These are phyloP conservation scores for Diaphora mendica DNA, from an alignment of 2,888 invertebrate species.

Conservation along the genomic window DNA sequence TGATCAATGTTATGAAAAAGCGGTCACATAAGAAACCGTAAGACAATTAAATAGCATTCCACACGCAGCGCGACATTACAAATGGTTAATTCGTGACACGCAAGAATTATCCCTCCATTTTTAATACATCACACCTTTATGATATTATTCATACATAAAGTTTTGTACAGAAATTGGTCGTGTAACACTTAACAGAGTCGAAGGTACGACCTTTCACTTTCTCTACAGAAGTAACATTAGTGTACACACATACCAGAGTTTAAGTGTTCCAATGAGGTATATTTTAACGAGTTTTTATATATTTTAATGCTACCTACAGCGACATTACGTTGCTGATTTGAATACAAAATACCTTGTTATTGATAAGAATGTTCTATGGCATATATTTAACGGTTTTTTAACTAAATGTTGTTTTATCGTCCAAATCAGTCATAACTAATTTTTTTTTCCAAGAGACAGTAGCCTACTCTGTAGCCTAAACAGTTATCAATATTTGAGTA, in stretches of 20 bases:
- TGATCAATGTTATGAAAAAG: constrained; percentile 25
- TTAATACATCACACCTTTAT: constrained; percentile 40
- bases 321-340: neutral
- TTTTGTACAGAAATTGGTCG: constrained; percentile 49
- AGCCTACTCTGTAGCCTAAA: neutral
- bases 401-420: neutral
- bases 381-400: neutral
- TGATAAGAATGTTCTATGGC: neutral
- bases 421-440: neutral
- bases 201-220: constrained; percentile 79
- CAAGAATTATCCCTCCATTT: constrained; percentile 50
- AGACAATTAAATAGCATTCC: constrained; percentile 53
- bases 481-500: neutral
- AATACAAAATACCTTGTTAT: neutral
- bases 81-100: constrained; percentile 59
- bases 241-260: neutral
- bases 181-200: constrained; percentile 53
- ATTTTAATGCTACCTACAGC: neutral
- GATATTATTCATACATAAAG: constrained; percentile 31
- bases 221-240: constrained; percentile 59
- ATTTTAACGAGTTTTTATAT: constrained; percentile 1
- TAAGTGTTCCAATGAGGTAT: neutral
- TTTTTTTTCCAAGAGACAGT: neutral
- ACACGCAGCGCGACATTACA: constrained; percentile 51
- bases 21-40: constrained; percentile 31